These are phyloP conservation scores for Sternotherus odoratus DNA, from an alignment of 2,797 vertebrate genomes.

Conservation along the genomic window DNA sequence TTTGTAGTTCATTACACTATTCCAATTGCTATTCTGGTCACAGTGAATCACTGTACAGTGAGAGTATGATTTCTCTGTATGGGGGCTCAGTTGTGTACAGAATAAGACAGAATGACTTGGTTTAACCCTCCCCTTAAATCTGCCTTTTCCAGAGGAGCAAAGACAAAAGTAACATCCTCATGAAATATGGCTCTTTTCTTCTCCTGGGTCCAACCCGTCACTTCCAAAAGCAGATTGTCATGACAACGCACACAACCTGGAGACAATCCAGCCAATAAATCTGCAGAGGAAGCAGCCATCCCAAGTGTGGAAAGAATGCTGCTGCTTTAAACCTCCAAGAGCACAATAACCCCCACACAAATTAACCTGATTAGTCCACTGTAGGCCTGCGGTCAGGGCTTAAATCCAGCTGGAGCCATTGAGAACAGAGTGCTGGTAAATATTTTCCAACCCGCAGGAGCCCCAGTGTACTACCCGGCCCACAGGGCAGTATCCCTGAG, in stretches of 20 bases:
- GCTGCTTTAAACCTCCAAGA: conserved; percentile 42
- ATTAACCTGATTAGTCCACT: conserved; percentile 25
- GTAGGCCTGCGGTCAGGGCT: neutral
- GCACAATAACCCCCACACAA: neutral
- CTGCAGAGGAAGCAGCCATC: conserved; percentile 48
- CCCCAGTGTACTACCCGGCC: no score
- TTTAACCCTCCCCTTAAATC: conserved; percentile 10
- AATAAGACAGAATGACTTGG: conserved; percentile 3
- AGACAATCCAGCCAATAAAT: conserved; percentile 65
- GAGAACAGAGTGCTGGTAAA: no score
- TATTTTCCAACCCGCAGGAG: no score
- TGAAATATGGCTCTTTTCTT: conserved; percentile 60
- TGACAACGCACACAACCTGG: conserved; percentile 72
- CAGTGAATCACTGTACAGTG: neutral
- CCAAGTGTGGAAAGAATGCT: conserved; percentile 13
- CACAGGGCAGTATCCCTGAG: no score
- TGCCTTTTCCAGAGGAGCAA: conserved; percentile 31
- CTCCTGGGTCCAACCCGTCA: conserved; percentile 29
- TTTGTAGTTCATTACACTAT: neutral
- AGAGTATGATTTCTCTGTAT: neutral
- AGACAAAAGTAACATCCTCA: conserved; percentile 21
- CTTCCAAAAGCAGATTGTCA: conserved; percentile 68
- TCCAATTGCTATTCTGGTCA: neutral
- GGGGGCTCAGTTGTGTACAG: neutral
- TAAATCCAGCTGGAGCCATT: no score